phyloP scores from a whole-genome alignment of 2,888 invertebrate genomes.

The Cynaeus angustus region DNA sequence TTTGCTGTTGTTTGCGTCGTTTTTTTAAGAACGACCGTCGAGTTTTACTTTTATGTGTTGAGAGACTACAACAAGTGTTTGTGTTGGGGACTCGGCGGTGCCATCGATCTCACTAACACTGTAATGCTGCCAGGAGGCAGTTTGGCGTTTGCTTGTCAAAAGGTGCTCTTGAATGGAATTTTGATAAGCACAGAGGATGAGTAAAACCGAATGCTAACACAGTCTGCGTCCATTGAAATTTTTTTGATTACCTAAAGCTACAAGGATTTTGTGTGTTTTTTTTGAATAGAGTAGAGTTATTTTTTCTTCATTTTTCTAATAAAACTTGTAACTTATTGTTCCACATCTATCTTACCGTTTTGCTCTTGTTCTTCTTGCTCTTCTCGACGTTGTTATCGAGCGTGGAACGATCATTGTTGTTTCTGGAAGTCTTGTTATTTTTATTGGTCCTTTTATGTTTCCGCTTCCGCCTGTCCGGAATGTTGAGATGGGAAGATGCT shows the following conservation, averaged over 20 bases:
- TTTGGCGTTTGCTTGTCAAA: neutral
- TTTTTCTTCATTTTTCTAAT: neutral
- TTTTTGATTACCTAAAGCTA: too few species aligned
- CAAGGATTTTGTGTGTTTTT: too few species aligned
- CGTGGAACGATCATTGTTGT: conserved; percentile 60
- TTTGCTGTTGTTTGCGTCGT: conserved; percentile 31
- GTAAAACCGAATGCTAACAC: too few species aligned
- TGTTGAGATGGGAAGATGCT: conserved; percentile 61
- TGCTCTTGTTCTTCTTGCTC: conserved; percentile 53
- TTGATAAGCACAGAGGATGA: neutral
- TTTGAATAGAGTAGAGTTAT: too few species aligned
- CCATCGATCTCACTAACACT: conserved; percentile 32
- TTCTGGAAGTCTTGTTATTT: conserved; percentile 59
- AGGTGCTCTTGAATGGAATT: neutral
- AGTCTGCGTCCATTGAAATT: too few species aligned
- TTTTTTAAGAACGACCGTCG: conserved; percentile 31
- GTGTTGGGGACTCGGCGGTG: conserved; percentile 29
- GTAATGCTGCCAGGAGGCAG: conserved; percentile 4
- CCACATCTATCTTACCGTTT: conserved; percentile 62
- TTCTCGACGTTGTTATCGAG: conserved; percentile 57
- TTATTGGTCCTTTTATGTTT: conserved; percentile 63
- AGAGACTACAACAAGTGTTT: conserved; percentile 40
- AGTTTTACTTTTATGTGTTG: conserved; percentile 38
- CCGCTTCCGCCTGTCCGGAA: conserved; percentile 65
- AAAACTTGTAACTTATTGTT: too few species aligned